A percentile compares a stretch with the other conserved stretches of the same genome.
These are phyloP conservation scores for Arothron firmamentum DNA, from an alignment of 2,113 vertebrate species.

Conservation along the genomic window DNA sequence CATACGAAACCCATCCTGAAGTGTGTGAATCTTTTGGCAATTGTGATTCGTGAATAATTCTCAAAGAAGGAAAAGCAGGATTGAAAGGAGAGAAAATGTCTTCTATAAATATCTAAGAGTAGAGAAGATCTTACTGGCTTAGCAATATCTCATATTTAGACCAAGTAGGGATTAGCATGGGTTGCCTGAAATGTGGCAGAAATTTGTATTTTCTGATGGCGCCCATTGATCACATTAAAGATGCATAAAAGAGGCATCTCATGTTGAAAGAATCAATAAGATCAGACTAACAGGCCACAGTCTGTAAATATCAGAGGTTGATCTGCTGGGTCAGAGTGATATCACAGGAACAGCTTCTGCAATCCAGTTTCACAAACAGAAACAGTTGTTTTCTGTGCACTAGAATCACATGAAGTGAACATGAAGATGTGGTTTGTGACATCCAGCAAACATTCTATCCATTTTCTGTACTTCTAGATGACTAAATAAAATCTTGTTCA, in stretches of 20 bases:
- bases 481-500: constrained; percentile 17
- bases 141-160: constrained; percentile 27
- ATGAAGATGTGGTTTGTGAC: constrained; percentile 10
- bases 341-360: not conserved
- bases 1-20: constrained; percentile 3
- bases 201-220: constrained; percentile 44
- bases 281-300: constrained; percentile 35
- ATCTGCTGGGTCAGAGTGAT: not conserved
- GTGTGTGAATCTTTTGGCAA: no score
- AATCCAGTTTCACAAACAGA: not conserved
- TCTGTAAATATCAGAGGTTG: constrained; percentile 45
- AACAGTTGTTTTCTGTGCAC: not conserved
- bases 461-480: constrained; percentile 28
- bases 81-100: no score
- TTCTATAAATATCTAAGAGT: no score
- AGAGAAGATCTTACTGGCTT: not conserved
- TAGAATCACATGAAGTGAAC: not conserved
- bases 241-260: constrained; percentile 15
- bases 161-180: constrained; percentile 37
- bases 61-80: no score
- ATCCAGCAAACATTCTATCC: constrained; percentile 1
- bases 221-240: constrained; percentile 56
- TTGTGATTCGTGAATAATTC: no score
- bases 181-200: constrained; percentile 25
- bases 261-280: constrained; percentile 44